Percentiles rank a stretch among this genome's conserved stretches.
Evolutionary conservation across 2,797 vertebrate genomes (phyloP).

Genomic region (Okamejei kenojei): DNA sequence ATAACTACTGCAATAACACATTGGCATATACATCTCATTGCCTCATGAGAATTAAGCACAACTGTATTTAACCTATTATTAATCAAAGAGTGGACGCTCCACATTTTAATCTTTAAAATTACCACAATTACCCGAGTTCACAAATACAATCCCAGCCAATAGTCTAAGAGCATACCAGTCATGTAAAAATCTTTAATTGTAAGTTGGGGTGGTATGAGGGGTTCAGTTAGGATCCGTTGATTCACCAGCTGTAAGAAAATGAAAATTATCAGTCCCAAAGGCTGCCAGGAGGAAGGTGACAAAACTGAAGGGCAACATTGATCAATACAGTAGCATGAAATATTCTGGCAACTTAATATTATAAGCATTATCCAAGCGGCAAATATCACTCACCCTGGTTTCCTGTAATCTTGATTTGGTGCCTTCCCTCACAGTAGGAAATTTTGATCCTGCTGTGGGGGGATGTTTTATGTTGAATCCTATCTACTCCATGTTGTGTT

Average conservation of each 20-base stretch:
- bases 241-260: constrained; percentile 66
- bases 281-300: too few relatives aligned
- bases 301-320: neutral
- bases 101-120: neutral
- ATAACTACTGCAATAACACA: neutral
- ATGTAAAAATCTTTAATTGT: constrained; percentile 95
- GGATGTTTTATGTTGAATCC: too few relatives aligned
- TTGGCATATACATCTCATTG: neutral
- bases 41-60: neutral
- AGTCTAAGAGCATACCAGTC: constrained; percentile 67
- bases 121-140: neutral
- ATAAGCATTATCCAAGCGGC: neutral
- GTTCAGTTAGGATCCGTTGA: constrained; percentile 74
- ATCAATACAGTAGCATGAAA: neutral
- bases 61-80: neutral
- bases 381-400: neutral
- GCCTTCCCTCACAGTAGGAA: too few relatives aligned
- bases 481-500: too few relatives aligned
- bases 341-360: neutral
- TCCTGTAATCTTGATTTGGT: too few relatives aligned
- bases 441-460: too few relatives aligned
- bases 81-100: neutral
- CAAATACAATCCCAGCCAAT: neutral
- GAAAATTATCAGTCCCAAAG: neutral
- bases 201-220: constrained; percentile 84